phyloP scores from a whole-genome alignment of 2,797 vertebrate species.

The Oceanodroma leucorhoa region DNA sequence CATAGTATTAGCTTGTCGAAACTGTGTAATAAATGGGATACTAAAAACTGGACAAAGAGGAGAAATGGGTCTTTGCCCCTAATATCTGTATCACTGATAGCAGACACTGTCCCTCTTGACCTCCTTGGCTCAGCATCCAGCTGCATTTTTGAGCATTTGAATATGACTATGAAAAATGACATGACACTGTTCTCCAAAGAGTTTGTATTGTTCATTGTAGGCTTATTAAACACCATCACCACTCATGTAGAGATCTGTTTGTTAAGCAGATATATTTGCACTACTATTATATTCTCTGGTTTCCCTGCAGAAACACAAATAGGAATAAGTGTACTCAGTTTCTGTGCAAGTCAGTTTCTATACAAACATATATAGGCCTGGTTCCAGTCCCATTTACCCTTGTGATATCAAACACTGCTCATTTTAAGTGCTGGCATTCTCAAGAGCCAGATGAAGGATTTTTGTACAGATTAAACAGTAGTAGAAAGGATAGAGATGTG shows the following conservation, averaged over 20 bases:
- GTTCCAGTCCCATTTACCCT: background rate
- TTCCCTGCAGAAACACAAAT: background rate
- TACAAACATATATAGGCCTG: background rate
- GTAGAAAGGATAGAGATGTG: conserved; percentile 33
- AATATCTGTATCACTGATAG: background rate
- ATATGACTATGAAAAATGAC: background rate
- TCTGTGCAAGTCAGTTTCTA: background rate
- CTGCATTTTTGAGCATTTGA: background rate
- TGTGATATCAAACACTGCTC: conserved; percentile 7
- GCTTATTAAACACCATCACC: background rate
- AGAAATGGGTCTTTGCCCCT: background rate
- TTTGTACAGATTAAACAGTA: conserved; percentile 23
- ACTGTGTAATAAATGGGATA: background rate
- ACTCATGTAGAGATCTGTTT: background rate
- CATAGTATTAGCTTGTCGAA: background rate
- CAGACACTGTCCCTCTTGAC: background rate
- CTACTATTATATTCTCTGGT: background rate
- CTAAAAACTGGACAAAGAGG: background rate
- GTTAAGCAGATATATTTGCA: background rate
- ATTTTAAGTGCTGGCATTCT: conserved; percentile 26
- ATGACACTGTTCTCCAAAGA: background rate
- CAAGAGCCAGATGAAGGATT: conserved; percentile 18
- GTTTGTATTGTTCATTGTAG: background rate
- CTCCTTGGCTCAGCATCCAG: background rate
- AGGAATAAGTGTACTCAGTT: background rate